Evolutionary conservation across 2,113 vertebrate genomes (phyloP).

Genomic region (Sphaerodactylus townsendi): DNA sequence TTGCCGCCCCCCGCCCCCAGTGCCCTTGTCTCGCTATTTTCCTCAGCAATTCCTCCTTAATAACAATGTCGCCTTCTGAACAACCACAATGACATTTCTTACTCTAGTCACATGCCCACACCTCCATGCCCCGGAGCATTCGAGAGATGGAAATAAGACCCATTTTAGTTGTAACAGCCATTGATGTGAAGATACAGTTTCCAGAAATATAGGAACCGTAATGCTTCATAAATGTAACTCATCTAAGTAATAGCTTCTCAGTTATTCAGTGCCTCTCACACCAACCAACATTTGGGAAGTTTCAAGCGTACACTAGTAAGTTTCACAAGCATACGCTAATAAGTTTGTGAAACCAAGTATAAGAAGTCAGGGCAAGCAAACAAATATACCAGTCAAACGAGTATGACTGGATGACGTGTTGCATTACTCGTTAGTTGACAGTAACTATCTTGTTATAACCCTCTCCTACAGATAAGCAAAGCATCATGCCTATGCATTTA

Average conservation of each 20-base stretch:
- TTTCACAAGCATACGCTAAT: background rate
- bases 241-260: background rate
- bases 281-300: background rate
- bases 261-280: too few relatives aligned
- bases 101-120: background rate
- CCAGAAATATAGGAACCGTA: background rate
- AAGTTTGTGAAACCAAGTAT: background rate
- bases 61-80: background rate
- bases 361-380: background rate
- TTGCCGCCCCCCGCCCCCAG: background rate
- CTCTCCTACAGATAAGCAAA: background rate
- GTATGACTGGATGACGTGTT: constrained; percentile 5
- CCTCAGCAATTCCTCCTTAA: background rate
- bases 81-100: background rate
- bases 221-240: background rate
- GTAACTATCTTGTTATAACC: background rate
- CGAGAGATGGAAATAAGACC: background rate
- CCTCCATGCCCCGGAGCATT: background rate
- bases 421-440: background rate
- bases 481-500: background rate
- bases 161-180: background rate
- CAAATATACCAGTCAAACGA: background rate
- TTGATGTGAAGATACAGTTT: background rate
- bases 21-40: constrained; percentile 6
- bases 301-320: background rate